phyloP scores from a whole-genome alignment of 2,797 vertebrate species.

The Sandelia bainsii region DNA sequence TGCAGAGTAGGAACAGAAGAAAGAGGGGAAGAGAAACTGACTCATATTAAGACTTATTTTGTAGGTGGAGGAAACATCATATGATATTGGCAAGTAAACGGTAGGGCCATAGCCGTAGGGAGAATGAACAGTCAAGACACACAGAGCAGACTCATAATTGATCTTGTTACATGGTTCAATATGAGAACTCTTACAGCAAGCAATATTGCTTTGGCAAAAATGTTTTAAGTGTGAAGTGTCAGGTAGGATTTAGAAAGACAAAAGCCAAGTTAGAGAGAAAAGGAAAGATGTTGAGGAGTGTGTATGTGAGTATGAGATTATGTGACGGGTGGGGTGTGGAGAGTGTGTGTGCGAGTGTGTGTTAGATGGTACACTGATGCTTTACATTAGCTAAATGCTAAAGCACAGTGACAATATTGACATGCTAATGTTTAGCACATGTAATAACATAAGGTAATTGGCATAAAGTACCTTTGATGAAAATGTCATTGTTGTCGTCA shows the following conservation, averaged over 20 bases:
- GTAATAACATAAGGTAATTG: no score
- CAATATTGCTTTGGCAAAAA: slow-evolving; percentile 2
- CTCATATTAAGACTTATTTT: slow-evolving; percentile 24
- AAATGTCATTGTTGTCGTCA: no score
- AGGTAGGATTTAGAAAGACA: neutral
- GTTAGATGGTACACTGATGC: no score
- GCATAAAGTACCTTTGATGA: no score
- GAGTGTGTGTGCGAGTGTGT: neutral
- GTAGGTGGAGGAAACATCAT: slow-evolving; percentile 17
- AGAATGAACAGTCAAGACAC: neutral
- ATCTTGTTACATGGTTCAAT: slow-evolving; percentile 10
- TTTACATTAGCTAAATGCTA: no score
- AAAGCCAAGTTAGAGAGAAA: neutral
- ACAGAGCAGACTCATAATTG: neutral
- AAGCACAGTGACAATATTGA: no score
- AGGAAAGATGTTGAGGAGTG: neutral
- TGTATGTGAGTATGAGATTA: neutral
- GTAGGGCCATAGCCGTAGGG: neutral
- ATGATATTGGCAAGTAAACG: slow-evolving; percentile 20
- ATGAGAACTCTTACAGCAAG: neutral
- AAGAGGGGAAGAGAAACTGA: slow-evolving; percentile 21
- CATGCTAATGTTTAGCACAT: no score
- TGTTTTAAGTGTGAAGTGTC: slow-evolving; percentile 9
- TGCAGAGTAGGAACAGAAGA: slow-evolving; percentile 36
- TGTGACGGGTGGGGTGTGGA: neutral